Percentiles rank a stretch among this genome's conserved stretches.
Evolutionary conservation across 2,888 invertebrate genomes (phyloP).

Genomic region (Chymomyza procnemis): DNA sequence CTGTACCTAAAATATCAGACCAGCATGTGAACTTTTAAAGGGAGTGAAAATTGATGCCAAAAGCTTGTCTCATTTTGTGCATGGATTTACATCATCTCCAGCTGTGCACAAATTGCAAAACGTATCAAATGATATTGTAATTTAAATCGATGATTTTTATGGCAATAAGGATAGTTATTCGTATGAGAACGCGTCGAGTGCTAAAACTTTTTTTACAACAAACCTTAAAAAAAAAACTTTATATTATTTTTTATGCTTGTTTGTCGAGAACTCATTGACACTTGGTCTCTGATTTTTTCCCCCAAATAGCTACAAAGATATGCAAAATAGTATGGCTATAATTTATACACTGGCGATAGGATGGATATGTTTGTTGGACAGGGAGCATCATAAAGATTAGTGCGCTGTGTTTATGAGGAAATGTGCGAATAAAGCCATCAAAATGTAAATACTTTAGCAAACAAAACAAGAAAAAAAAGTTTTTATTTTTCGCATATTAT

Average conservation of each 20-base stretch:
- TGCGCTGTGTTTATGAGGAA: conserved; percentile 15
- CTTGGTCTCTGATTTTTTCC: conserved; percentile 29
- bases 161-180: conserved; percentile 27
- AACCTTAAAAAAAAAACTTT: neutral
- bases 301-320: conserved; percentile 27
- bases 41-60: neutral
- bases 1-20: conserved; percentile 36
- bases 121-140: conserved; percentile 36
- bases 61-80: conserved; percentile 51
- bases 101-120: conserved; percentile 49
- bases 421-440: conserved; percentile 42
- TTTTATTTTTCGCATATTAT: conserved; percentile 32
- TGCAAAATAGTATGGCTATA: neutral
- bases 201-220: neutral
- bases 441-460: conserved; percentile 47
- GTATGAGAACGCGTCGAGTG: neutral
- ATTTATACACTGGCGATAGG: neutral
- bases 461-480: conserved; percentile 28
- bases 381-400: conserved; percentile 34
- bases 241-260: conserved; percentile 8
- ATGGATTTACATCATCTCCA: conserved; percentile 60
- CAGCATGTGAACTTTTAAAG: neutral
- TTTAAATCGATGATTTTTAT: conserved; percentile 56
- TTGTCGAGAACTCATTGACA: conserved; percentile 29
- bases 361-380: neutral